These are phyloP conservation scores for Gnatocerus cornutus DNA, from an alignment of 2,888 invertebrate species.

Conservation along the genomic window DNA sequence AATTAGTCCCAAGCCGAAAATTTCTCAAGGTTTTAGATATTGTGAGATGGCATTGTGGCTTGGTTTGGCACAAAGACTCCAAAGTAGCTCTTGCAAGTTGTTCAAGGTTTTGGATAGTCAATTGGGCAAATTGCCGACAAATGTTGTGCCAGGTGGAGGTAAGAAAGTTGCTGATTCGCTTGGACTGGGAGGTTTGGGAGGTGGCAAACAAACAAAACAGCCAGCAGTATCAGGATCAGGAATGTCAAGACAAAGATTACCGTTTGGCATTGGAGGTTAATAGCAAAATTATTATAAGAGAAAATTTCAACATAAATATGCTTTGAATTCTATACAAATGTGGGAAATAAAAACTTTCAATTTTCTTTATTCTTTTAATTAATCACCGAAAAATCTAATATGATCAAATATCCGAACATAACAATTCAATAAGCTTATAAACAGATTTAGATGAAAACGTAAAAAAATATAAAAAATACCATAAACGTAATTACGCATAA, in stretches of 20 bases:
- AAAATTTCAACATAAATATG: conserved; percentile 3
- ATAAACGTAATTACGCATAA: too few species aligned
- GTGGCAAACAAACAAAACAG: not conserved
- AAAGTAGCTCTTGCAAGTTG: conserved; percentile 73
- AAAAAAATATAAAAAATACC: too few species aligned
- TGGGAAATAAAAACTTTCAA: not conserved
- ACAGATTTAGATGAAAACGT: too few species aligned
- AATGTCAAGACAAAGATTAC: not conserved
- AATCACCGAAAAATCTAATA: too few species aligned
- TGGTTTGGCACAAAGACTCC: conserved; percentile 75
- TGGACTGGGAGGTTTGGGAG: not conserved
- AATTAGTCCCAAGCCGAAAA: conserved; percentile 71
- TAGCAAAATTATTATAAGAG: not conserved
- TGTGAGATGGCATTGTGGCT: conserved; percentile 83
- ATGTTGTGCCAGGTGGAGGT: not conserved
- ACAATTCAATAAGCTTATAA: too few species aligned
- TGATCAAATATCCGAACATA: too few species aligned
- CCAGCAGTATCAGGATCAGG: not conserved
- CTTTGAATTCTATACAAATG: conserved; percentile 10
- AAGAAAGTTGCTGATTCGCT: too few species aligned
- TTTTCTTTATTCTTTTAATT: too few species aligned
- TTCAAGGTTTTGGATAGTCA: conserved; percentile 60
- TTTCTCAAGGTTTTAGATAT: conserved; percentile 73
- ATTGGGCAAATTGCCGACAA: not conserved
- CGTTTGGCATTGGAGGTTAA: conserved; percentile 26